Evolutionary conservation across 2,797 vertebrate species (phyloP), one percentile per base, ranked within the genome.

Genomic region (Sciaenops ocellatus): DNA sequence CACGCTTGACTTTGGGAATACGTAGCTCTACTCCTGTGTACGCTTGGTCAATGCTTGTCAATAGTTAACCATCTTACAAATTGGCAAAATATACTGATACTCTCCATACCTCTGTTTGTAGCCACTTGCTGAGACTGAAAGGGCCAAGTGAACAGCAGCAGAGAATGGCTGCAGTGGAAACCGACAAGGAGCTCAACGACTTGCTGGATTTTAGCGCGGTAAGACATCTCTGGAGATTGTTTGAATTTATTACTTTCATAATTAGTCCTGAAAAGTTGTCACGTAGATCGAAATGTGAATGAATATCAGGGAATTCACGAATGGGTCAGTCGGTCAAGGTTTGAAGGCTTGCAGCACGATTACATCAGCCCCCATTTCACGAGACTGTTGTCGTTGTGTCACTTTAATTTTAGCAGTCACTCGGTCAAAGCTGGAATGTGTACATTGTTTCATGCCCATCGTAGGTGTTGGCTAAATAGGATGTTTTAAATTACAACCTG

Each of bases 141-240:
- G 87, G 87, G 76, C 91, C 91, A 73, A 89, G 91, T 89, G 90
- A 92, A 90, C 84, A 87, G 92, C 90, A 88, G 90, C 90, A 87
- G 89, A 97, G 97, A 94, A 99, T 99, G 98, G 96, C 97, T 87
- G 95, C 97, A 65, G 97, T 97, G 94, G 98, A 97, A 94, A 97
- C 96, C 1, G 98, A 99, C 96, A 98, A 99, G 95, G 98, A 99
- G 92, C 96, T 99, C 91, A 99, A 96, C 88, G 98, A 99, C 90
- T 96, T 99, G 88, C 95, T 99, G 94, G 98, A 99, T 95, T 99
- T 99, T 95, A 99, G 96, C 83, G 97, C 97, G 96, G 98, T 99
- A 95, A 98, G 97, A 73, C 85, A 48, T 80, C 52, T 73, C 69
- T 46, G 52, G 82, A 82, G 69, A 87, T 76, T 77, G 54, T 69